Conservation (phyloP, 2,888 invertebrate species). For the Ceraclea dissimilis region DNA sequence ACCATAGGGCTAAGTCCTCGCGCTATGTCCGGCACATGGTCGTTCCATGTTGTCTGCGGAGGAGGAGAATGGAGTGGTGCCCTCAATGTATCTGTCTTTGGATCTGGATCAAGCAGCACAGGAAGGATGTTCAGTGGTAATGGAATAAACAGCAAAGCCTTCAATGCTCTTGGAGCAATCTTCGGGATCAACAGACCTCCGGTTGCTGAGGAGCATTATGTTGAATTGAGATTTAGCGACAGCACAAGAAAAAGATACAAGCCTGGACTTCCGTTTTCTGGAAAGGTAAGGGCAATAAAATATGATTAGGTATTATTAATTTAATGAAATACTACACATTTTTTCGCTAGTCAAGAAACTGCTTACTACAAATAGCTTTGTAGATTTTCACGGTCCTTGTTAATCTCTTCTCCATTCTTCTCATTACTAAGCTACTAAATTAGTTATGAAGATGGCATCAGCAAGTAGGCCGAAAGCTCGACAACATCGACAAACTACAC, state of each 20-base stretch:
- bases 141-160: constrained; percentile 26
- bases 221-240: constrained; percentile 56
- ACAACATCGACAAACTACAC: too few species aligned
- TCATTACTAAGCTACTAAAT: too few species aligned
- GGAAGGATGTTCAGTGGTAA: constrained; percentile 45
- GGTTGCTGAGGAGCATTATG: constrained; percentile 60
- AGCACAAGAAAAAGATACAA: constrained; percentile 59
- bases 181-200: constrained; percentile 49
- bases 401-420: too few species aligned
- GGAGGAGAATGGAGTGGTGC: constrained; percentile 49
- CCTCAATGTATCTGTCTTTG: constrained; percentile 46
- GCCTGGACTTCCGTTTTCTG: constrained; percentile 58
- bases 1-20: constrained; percentile 48
- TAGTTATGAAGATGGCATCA: too few species aligned
- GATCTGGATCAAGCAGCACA: constrained; percentile 42
- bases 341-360: too few species aligned
- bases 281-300: constrained; percentile 54
- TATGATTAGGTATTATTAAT: too few species aligned
- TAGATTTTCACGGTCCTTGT: too few species aligned
- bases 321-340: too few species aligned
- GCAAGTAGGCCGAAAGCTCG: too few species aligned
- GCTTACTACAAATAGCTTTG: too few species aligned
- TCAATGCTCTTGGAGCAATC: constrained; percentile 31
- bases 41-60: constrained; percentile 47
- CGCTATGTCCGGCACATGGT: constrained; percentile 52